A percentile compares a stretch with the other conserved stretches of the same genome.
Conservation (phyloP, 2,113 vertebrate genomes). For the Falcunculus frontatus region DNA sequence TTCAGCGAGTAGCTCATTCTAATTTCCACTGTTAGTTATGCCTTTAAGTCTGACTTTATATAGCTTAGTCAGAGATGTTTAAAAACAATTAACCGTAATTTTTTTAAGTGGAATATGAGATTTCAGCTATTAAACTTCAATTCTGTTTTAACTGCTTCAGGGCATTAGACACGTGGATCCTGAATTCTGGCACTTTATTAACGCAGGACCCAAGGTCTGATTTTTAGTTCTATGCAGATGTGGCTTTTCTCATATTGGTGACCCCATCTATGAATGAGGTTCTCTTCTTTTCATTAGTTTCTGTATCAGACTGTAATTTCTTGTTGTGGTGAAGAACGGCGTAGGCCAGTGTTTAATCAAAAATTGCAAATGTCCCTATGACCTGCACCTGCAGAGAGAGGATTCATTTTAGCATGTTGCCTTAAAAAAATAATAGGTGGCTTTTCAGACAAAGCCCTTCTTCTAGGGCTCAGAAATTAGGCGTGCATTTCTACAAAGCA, state of each 20-base stretch:
- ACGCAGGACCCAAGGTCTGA: neutral
- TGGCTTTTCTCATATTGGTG: neutral
- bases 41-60: neutral
- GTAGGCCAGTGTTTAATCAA: neutral
- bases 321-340: neutral
- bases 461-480: neutral
- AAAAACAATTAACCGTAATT: slow-evolving; percentile 28
- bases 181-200: neutral
- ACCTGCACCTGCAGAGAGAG: neutral
- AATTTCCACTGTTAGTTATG: neutral
- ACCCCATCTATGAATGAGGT: neutral
- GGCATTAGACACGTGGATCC: rapidly evolving
- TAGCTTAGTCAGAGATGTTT: neutral
- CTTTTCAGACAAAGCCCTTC: neutral
- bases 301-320: neutral
- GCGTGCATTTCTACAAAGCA: neutral
- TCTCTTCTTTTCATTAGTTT: neutral
- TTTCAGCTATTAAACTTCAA: slow-evolving; percentile 4
- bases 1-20: neutral
- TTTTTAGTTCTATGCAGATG: neutral
- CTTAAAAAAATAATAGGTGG: neutral
- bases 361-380: neutral
- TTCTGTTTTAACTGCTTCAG: neutral
- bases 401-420: neutral
- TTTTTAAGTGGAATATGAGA: neutral